Evolutionary conservation across 2,888 invertebrate species (phyloP).

Genomic region (Ophion obscuratus): DNA sequence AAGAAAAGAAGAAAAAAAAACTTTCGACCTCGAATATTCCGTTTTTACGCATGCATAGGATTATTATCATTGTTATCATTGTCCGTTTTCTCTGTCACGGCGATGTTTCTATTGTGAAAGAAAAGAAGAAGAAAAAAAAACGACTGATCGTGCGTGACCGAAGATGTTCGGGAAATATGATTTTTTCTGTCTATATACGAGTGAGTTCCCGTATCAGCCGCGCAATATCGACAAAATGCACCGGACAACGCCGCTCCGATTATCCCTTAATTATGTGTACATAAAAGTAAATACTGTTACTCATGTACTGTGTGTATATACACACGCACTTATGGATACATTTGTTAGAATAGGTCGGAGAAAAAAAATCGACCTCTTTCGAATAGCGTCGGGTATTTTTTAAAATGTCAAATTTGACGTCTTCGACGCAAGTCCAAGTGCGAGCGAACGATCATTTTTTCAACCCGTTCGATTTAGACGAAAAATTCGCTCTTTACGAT

Average conservation of each 20-base stretch:
- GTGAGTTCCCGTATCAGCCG: constrained; percentile 40
- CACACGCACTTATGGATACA: not conserved
- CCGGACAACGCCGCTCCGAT: constrained; percentile 53
- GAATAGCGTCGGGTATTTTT: not conserved
- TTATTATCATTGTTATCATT: not conserved
- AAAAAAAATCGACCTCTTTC: not conserved
- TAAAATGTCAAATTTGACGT: not conserved
- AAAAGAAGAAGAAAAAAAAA: not conserved
- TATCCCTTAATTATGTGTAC: constrained; percentile 59
- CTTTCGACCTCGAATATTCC: not conserved
- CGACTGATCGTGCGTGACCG: not conserved
- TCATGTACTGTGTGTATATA: constrained; percentile 54
- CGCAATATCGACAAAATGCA: constrained; percentile 21
- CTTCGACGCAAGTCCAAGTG: not conserved
- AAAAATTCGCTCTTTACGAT: not conserved
- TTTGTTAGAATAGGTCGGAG: not conserved
- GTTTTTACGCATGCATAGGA: not conserved
- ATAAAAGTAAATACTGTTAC: constrained; percentile 60
- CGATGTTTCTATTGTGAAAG: not conserved
- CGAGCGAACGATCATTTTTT: not conserved
- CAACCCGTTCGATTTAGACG: not conserved
- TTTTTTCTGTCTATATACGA: not conserved
- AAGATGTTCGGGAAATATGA: not conserved
- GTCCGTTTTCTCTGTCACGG: not conserved
- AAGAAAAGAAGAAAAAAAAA: not conserved